Percentiles rank a stretch among this genome's conserved stretches.
phyloP scores from a whole-genome alignment of 2,797 vertebrate species.

The Danio albolineatus region DNA sequence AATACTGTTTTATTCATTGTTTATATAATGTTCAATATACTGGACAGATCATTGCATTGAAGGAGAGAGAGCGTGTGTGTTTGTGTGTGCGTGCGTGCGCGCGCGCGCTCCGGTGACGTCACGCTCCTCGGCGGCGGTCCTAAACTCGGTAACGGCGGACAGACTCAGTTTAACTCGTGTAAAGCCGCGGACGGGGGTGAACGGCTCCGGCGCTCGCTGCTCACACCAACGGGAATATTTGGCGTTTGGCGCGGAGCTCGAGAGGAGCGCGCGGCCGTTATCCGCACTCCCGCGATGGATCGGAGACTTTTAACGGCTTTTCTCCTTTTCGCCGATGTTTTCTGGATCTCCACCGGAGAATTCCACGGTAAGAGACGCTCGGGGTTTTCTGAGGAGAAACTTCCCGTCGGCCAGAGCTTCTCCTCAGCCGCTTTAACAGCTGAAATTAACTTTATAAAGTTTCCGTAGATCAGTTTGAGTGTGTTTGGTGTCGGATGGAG shows the following conservation, averaged over 20 bases:
- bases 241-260: conserved; percentile 22
- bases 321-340: conserved; percentile 63
- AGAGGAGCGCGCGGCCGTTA: conserved; percentile 58
- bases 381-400: neutral
- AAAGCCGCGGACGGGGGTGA: conserved; percentile 27
- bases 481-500: neutral
- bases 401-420: neutral
- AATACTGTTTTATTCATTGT: no score
- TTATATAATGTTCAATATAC: no score
- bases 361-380: conserved; percentile 65
- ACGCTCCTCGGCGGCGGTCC: conserved; percentile 57
- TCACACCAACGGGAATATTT: conserved; percentile 32
- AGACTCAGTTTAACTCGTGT: conserved; percentile 51
- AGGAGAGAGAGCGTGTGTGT: conserved; percentile 8
- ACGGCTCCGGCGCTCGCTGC: conserved; percentile 27
- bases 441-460: neutral
- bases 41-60: neutral
- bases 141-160: conserved; percentile 58
- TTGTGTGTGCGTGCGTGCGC: neutral
- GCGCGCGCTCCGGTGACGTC: conserved; percentile 63
- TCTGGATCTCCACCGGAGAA: conserved; percentile 59
- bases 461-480: accelerated
- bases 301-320: conserved; percentile 64
- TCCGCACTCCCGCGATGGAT: conserved; percentile 66
- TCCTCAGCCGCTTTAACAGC: neutral